Percentiles rank a stretch among this genome's conserved stretches.
Evolutionary conservation across 2,113 vertebrate species (phyloP).

Genomic region (Diadophis punctatus): DNA sequence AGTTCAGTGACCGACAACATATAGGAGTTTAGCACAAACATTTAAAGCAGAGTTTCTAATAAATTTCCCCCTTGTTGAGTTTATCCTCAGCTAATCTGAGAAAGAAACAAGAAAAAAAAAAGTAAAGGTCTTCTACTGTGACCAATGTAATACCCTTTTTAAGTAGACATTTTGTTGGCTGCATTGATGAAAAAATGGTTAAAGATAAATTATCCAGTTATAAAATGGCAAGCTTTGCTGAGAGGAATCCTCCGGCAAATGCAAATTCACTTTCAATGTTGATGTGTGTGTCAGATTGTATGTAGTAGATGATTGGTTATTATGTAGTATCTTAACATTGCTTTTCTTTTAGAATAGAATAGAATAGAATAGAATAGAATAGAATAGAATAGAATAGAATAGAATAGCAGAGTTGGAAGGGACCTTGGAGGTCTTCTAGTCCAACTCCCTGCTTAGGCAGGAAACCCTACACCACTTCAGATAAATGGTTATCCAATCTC

Average conservation of each 20-base stretch:
- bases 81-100: not conserved
- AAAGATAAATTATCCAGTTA: not conserved
- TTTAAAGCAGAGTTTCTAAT: not conserved
- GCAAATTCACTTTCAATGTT: not conserved
- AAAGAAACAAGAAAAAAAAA: not conserved
- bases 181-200: not conserved
- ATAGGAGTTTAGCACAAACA: not conserved
- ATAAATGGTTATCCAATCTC: no score
- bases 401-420: no score
- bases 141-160: not conserved
- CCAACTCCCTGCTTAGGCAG: no score
- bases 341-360: not conserved
- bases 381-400: no score
- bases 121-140: not conserved
- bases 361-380: no score
- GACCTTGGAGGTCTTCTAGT: no score
- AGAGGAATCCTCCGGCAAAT: not conserved
- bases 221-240: not conserved
- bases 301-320: not conserved
- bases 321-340: not conserved
- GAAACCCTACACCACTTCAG: no score
- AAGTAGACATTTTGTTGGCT: not conserved
- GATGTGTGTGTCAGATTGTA: not conserved
- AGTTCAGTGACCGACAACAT: not conserved
- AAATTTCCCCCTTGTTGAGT: not conserved